Conservation (phyloP, 2,113 vertebrate genomes). For the Lates calcarifer region DNA sequence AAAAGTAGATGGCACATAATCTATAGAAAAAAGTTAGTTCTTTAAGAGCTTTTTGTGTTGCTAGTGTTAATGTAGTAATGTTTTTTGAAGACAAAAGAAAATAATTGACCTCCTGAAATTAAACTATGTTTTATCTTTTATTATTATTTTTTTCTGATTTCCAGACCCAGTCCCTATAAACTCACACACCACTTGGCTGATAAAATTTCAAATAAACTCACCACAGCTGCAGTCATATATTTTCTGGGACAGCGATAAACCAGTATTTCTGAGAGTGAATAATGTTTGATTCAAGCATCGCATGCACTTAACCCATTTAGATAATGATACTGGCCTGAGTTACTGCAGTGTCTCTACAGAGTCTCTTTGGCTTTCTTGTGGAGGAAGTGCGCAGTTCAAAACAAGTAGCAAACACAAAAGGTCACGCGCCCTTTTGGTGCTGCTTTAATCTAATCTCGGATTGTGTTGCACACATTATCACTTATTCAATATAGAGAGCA, state of each 20-base stretch:
- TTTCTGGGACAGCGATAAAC: neutral
- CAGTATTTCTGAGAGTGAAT: neutral
- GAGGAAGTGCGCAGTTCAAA: neutral
- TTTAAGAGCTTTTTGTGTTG: neutral
- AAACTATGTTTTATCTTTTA: neutral
- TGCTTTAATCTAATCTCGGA: too few species aligned
- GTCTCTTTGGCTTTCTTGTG: neutral
- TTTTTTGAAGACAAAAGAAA: neutral
- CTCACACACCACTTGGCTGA: neutral
- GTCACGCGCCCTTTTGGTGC: too few species aligned
- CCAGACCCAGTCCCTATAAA: neutral
- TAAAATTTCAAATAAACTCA: constrained; percentile 4
- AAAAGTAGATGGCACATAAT: too few species aligned
- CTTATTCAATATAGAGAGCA: neutral
- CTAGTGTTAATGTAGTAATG: neutral
- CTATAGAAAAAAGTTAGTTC: too few species aligned
- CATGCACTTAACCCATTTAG: neutral
- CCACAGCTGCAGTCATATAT: neutral
- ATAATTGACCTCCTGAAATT: neutral
- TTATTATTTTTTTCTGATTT: neutral
- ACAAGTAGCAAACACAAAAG: neutral
- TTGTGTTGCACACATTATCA: too few species aligned
- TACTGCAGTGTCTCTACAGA: neutral
- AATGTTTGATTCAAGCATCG: neutral
- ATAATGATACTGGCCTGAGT: neutral